Percentiles rank a stretch among this genome's conserved stretches.
Evolutionary conservation across 1,140 invertebrate species (phyloP).

Genomic region (Drosophila nebulosa): DNA sequence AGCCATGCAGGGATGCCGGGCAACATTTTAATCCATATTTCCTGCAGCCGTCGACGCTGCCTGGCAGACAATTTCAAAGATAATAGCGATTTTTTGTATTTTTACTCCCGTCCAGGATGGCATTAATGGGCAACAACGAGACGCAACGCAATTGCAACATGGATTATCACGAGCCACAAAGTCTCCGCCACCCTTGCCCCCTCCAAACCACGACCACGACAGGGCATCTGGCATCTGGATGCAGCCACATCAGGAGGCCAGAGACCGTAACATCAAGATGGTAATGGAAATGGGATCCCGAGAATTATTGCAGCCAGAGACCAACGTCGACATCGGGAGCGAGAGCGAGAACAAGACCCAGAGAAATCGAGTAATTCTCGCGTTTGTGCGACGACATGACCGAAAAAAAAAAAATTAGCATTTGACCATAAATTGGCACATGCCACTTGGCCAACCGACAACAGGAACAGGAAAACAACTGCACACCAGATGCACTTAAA

Average conservation of each 20-base stretch:
- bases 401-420: constrained; percentile 53
- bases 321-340: not conserved
- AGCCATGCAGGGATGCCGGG: constrained; percentile 35
- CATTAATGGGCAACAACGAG: constrained; percentile 52
- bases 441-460: constrained; percentile 36
- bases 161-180: constrained; percentile 59
- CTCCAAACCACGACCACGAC: not conserved
- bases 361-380: constrained; percentile 54
- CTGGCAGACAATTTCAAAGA: constrained; percentile 76
- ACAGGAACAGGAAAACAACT: not conserved
- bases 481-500: constrained; percentile 31
- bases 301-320: constrained; percentile 56
- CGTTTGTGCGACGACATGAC: constrained; percentile 50
- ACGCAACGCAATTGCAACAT: constrained; percentile 53
- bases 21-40: constrained; percentile 80
- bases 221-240: constrained; percentile 38
- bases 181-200: constrained; percentile 9
- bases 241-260: constrained; percentile 24
- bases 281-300: constrained; percentile 2
- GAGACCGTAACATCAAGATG: not conserved
- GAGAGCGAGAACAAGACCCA: not conserved
- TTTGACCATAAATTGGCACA: constrained; percentile 66
- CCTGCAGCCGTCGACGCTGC: constrained; percentile 29
- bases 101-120: constrained; percentile 17
- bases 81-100: constrained; percentile 58